Evolutionary conservation across 2,113 vertebrate genomes (phyloP).

Genomic region (Macheiramphus alcinus): DNA sequence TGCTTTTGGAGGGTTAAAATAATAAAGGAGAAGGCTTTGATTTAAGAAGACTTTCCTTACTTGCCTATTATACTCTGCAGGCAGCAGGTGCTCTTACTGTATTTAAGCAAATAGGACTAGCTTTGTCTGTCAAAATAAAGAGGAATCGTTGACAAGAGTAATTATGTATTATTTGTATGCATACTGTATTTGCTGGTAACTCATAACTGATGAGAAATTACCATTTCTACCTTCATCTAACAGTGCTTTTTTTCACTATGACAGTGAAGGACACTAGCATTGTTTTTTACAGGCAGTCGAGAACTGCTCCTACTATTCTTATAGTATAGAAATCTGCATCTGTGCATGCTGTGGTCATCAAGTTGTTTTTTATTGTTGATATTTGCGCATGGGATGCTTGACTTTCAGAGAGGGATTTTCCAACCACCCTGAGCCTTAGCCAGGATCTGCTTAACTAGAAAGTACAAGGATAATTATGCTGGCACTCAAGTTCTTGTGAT

Average conservation of each 20-base stretch:
- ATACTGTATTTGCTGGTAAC: neutral
- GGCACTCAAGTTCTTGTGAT: neutral
- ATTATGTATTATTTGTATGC: neutral
- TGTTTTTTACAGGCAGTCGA: neutral
- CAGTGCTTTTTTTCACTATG: neutral
- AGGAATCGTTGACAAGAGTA: neutral
- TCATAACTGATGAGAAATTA: neutral
- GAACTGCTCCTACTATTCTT: neutral
- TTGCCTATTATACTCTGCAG: neutral
- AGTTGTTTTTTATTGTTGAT: neutral
- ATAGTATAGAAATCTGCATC: neutral
- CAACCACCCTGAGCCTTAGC: neutral
- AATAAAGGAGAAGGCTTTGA: neutral
- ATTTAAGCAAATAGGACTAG: neutral
- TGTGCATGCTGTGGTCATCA: neutral
- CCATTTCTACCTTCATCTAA: neutral
- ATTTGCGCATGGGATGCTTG: neutral
- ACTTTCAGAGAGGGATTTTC: neutral
- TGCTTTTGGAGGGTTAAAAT: neutral
- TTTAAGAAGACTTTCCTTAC: neutral
- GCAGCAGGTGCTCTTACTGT: neutral
- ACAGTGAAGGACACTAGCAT: neutral
- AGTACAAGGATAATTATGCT: neutral
- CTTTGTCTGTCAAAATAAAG: neutral
- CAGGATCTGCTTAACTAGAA: neutral